Evolutionary conservation across 2,888 invertebrate species (phyloP), one percentile per base, ranked within the genome.

Genomic region (Diplolepis rosae): DNA sequence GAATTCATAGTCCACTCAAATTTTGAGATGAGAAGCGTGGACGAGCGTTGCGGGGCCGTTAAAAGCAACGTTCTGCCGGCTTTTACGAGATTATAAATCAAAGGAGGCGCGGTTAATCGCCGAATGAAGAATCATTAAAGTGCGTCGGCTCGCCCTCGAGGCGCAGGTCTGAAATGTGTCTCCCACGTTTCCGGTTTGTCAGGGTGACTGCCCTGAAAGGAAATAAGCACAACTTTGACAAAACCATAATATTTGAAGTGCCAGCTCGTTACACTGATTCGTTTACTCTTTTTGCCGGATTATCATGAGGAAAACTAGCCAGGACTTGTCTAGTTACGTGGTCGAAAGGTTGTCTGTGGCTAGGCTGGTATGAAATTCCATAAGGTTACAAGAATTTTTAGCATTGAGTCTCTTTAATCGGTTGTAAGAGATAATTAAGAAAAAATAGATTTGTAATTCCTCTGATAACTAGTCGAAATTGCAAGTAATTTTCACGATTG

Each of bases 41-140:
- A 30, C 56, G 13, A 13, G 30, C 39, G 24, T 30, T 32, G 39
- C 65, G 32, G 65, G 30, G 65, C 52, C 51, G 51, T 72, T 48
- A 73, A 73, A 66, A 66, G 70, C 65, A 61, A 65, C 70, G 71
- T 77, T 77, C 74, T 70, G 68, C 56, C 73, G 70, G 74, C 77
- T 72, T 83, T 83, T 83, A 83, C 76, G 82, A 83, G 80, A 84
- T 78, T 77, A 76, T 83, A 81, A 84, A 84, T 84, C 83, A 82
- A 81, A 51, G 73, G 50, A 69, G 77, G 72, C 72, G 78, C 78
- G 72, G 74, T 84, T 84, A 82, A 84, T 84, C 80, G 80, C 76
- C 80, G 77, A 80, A 80, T 82, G 81, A 82, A 83, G 77, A 73
- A 74, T 78, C 75, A 77, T 78, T 75, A 74, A 78, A 73, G 74